A percentile compares a stretch with the other conserved stretches of the same genome.
These are phyloP conservation scores for Gambusia yucatana DNA, from an alignment of 2,797 vertebrate species.

Conservation along the genomic window DNA sequence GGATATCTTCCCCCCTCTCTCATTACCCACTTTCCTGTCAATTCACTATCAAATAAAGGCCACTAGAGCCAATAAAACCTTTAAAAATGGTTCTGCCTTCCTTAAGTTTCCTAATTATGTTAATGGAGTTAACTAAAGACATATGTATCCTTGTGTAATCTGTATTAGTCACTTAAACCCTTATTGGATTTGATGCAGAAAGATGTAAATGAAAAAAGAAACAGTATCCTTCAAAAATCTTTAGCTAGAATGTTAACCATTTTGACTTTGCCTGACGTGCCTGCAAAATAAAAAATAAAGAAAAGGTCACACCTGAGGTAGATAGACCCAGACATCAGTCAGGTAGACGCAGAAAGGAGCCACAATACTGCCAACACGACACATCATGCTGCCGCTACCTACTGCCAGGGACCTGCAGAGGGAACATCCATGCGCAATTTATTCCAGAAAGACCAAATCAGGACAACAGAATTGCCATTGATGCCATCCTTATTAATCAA, in stretches of 20 bases:
- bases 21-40: too few species aligned
- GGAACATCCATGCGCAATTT: neutral
- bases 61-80: too few species aligned
- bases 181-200: neutral
- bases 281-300: neutral
- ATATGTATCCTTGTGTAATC: neutral
- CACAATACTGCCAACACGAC: conserved; percentile 88
- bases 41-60: too few species aligned
- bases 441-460: neutral
- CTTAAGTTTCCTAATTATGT: neutral
- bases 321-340: conserved; percentile 86
- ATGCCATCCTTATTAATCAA: neutral
- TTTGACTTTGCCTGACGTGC: neutral
- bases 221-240: neutral
- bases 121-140: neutral
- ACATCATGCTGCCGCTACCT: conserved; percentile 93
- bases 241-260: neutral
- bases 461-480: neutral
- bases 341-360: conserved; percentile 90
- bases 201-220: neutral
- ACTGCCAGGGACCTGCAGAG: conserved; percentile 87
- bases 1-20: too few species aligned
- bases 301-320: conserved; percentile 84
- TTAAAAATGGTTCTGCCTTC: neutral
- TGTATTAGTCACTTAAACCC: neutral